Percentiles rank a stretch among this genome's conserved stretches.
These are phyloP conservation scores for Epizoanthus fatuus DNA, from an alignment of 92 coral and sea anemone genomes.

Conservation along the genomic window DNA sequence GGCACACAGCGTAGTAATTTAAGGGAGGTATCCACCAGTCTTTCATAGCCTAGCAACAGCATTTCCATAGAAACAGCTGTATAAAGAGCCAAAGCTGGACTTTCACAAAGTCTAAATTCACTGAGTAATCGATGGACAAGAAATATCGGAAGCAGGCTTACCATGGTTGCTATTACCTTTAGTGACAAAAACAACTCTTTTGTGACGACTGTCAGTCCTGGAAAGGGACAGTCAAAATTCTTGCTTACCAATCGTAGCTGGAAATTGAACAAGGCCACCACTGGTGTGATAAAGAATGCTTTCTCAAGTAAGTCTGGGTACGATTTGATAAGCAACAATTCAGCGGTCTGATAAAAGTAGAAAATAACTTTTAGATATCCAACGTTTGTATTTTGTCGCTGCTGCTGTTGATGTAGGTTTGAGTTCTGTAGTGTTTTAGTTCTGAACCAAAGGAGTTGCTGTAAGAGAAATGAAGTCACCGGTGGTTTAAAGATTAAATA, in stretches of 20 bases:
- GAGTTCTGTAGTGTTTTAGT: background rate
- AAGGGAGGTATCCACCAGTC: conserved; percentile 56
- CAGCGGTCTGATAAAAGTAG: conserved; percentile 23
- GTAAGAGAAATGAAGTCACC: background rate
- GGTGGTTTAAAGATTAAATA: conserved; percentile 64
- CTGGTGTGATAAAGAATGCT: conserved; percentile 16
- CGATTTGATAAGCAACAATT: conserved; percentile 2
- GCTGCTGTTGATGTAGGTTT: no score
- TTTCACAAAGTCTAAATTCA: background rate
- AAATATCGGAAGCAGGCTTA: conserved; percentile 26
- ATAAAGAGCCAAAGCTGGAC: conserved; percentile 28
- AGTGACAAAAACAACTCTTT: conserved; percentile 52
- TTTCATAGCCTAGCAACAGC: conserved; percentile 62
- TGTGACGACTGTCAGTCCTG: conserved; percentile 63
- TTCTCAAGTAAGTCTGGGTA: conserved; percentile 22
- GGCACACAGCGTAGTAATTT: conserved; percentile 57
- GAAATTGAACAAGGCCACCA: conserved; percentile 56
- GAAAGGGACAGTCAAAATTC: conserved; percentile 60
- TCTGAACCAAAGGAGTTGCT: conserved; percentile 25
- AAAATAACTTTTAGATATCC: background rate
- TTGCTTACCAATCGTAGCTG: conserved; percentile 24
- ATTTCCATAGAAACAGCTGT: conserved; percentile 49
- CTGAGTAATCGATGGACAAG: conserved; percentile 24
- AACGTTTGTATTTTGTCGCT: background rate
- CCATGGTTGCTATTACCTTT: conserved; percentile 50